Base-by-base conservation (phyloP, 2,797 vertebrate genomes). In the Ctenosaura bakeri region DNA sequence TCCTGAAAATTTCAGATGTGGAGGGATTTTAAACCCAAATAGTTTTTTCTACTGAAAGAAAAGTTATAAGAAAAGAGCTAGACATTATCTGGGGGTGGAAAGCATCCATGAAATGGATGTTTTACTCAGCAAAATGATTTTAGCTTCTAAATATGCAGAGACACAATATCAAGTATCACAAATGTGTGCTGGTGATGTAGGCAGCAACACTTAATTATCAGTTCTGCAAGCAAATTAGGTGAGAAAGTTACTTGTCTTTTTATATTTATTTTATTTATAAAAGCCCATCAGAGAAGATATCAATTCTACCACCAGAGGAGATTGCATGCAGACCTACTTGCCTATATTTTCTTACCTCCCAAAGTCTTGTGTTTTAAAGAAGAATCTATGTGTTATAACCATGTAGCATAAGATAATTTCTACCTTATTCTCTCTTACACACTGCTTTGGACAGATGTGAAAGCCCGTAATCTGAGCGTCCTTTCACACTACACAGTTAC, bases 231-330 rank as follows among this genome's bases (percentile, higher is more conserved):
- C 96, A 98, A 98, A 98, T 97, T 97, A 98, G 96, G 97, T 98
- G 97, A 97, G 97, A 98, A 98, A 97, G 97, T 97, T 97, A 96
- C 97, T 97, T 97, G 96, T 96, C 96, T 97, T 97, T 97, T 97
- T 97, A 96, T 97, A 97, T 97, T 97, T 97, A 96, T 97, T 97
- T 98, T 97, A 96, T 97, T 97, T 97, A 95, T 96, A 97, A 97
- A 97, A 95, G 93, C 96, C 73, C 96, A 85, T 87, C 94, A 94
- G 95, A 95, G 94, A 97, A 56, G 83, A 95, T 93, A 94, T 94
- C 32, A 93, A 93, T 96, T 96, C 94, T 96, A 93, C 92, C 91
- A 91, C 89, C 93, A 42, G 26, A 93, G 74, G 83, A 89, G 77
- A 89, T 94, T 96, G 94, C 73, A 92, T 66, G 52, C 87, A 86